phyloP scores from a whole-genome alignment of 2,797 vertebrate genomes.

The Dryobates pubescens region DNA sequence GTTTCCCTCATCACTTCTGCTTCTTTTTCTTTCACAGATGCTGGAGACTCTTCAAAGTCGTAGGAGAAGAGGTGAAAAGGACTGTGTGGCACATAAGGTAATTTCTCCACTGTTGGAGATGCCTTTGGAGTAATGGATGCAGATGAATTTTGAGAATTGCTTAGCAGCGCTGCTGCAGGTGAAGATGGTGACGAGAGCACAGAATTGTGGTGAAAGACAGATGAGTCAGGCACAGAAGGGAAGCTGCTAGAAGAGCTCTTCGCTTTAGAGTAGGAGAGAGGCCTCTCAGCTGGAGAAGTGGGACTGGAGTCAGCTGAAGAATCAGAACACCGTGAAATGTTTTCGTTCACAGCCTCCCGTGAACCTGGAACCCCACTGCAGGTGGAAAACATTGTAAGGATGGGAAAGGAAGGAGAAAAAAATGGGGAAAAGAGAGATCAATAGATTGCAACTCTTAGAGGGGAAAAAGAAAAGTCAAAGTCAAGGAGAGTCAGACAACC shows the following conservation, averaged over 20 bases:
- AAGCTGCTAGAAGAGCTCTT: conserved; percentile 57
- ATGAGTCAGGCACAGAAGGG: conserved; percentile 73
- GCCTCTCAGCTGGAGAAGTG: conserved; percentile 76
- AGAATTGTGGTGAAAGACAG: conserved; percentile 40
- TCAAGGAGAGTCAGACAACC: background rate
- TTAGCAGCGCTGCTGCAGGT: conserved; percentile 32
- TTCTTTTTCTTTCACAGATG: conserved; percentile 79
- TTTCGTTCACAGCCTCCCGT: conserved; percentile 70
- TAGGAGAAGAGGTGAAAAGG: conserved; percentile 93
- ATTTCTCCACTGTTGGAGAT: conserved; percentile 76
- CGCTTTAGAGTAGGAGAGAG: conserved; percentile 67
- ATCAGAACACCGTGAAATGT: conserved; percentile 79
- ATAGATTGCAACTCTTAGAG: background rate
- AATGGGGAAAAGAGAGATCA: background rate
- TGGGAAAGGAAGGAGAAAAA: conserved; percentile 15
- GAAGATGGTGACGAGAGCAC: conserved; percentile 53
- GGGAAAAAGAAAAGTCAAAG: background rate
- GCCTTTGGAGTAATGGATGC: conserved; percentile 71
- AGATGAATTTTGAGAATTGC: conserved; percentile 71
- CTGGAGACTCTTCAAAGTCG: conserved; percentile 85
- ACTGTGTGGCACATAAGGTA: conserved; percentile 91
- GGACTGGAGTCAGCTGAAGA: conserved; percentile 79
- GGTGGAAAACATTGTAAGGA: conserved; percentile 26
- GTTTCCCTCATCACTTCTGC: conserved; percentile 76
- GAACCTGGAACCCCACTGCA: conserved; percentile 66